Evolutionary conservation across 2,113 vertebrate species (phyloP), one percentile per base, ranked within the genome.

Genomic region (Lutjanus erythropterus): DNA sequence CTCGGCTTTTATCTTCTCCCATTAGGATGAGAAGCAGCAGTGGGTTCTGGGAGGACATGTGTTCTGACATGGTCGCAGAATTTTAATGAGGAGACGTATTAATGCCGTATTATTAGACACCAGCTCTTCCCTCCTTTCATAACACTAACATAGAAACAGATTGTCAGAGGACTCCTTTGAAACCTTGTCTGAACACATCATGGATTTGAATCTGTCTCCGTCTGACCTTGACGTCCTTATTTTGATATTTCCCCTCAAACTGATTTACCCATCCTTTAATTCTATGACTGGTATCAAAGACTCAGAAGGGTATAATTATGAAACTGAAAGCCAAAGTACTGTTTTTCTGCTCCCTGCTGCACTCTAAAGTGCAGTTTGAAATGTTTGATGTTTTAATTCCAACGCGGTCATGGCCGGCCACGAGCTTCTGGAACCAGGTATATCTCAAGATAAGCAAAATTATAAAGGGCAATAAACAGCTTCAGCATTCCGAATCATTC

Each of bases 21-120:
- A 84, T 86, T 87, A 80, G 55, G 64, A 55, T 62, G 72, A 80
- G 16, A 76, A 61, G 42, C 55, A 67, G 67, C 84, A 61, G 50
- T 67, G 62, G 76, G 70, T 60, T 83, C 70, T 69, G 56, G 61
- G 86, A 81, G 49, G 76, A 81, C 74, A 76, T 67, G 64, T 47
- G 67, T 73, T 81, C 71, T 68, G 72, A 86, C 84, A 72, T 55
- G 52, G 77, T 56, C 58, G 16, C 78, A 72, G 77, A 78, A 86
- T 86, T 80, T 83, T 86, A 85, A 91, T 86, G 82, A 80, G 74
- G 50, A 41, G 47, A 70, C 72, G 69, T 67, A 77, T 86, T 78
- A 75, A 86, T 55, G 50, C 60, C 70, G 53, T 29, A n/a, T 78
- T 69, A 72, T 81, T 60, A 56, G 61, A 41, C 75, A 72, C 27